A percentile compares a stretch with the other conserved stretches of the same genome.
These are phyloP conservation scores for Epinephelus lanceolatus DNA, from an alignment of 2,113 vertebrate genomes.

Conservation along the genomic window DNA sequence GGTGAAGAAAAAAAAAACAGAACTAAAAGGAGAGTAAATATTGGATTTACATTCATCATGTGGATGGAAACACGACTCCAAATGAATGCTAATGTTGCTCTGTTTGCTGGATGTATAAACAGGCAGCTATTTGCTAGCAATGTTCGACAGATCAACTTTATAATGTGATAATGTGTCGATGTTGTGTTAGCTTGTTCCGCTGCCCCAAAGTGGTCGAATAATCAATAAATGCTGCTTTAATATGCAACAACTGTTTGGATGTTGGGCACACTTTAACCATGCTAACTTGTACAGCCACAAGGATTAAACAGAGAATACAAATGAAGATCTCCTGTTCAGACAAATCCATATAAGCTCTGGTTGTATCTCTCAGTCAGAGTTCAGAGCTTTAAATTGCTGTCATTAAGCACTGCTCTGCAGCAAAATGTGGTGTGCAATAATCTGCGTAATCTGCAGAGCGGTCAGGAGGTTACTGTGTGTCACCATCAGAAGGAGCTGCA, in stretches of 20 bases:
- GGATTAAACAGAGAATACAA: neutral
- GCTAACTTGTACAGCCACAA: constrained; percentile 1
- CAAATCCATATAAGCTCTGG: constrained; percentile 36
- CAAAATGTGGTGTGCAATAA: constrained; percentile 43
- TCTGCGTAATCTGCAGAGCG: constrained; percentile 57
- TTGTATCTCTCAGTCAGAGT: constrained; percentile 23
- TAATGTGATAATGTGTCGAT: neutral
- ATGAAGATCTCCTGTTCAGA: constrained; percentile 18
- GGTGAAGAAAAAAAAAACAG: too few relatives aligned
- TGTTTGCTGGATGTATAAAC: too few relatives aligned
- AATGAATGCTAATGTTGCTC: too few relatives aligned
- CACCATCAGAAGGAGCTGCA: constrained; percentile 18
- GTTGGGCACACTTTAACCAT: neutral
- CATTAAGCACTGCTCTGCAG: constrained; percentile 44
- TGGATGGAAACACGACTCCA: neutral
- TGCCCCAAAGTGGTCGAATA: neutral
- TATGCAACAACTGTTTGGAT: neutral
- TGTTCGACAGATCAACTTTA: too few relatives aligned
- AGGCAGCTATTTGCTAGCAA: too few relatives aligned
- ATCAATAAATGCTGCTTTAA: neutral
- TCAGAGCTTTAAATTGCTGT: constrained; percentile 40
- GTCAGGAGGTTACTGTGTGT: constrained; percentile 39
- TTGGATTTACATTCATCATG: neutral
- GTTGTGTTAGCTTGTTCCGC: neutral
- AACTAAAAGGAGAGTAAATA: neutral